Evolutionary conservation across 1,140 invertebrate genomes (phyloP).

Genomic region (Chrysomallon squamiferum): DNA sequence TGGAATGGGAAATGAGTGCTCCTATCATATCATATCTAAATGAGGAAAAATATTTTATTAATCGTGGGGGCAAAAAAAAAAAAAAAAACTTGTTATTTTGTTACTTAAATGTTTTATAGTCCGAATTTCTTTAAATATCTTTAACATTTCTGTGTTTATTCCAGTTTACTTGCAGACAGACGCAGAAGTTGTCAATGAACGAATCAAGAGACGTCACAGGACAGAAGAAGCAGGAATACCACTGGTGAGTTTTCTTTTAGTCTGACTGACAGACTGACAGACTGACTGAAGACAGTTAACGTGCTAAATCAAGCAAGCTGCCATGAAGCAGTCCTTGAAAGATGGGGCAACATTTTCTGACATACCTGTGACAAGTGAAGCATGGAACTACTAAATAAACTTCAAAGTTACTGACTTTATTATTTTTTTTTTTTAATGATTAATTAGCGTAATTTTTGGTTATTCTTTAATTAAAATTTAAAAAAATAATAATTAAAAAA

Average conservation of each 20-base stretch:
- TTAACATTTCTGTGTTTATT: constrained; percentile 12
- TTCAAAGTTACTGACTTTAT: background rate
- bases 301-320: background rate
- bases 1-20: too few species aligned
- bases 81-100: too few species aligned
- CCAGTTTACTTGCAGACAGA: constrained; percentile 36
- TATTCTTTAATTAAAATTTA: too few species aligned
- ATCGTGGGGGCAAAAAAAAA: too few species aligned
- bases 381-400: background rate
- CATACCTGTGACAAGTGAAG: background rate
- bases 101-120: too few species aligned
- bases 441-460: too few species aligned
- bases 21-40: too few species aligned
- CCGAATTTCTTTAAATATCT: too few species aligned
- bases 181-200: constrained; percentile 79
- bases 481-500: too few species aligned
- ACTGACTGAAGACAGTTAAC: background rate
- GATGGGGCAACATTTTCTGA: background rate
- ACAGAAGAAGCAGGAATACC: constrained; percentile 72
- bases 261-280: background rate
- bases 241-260: constrained; percentile 37
- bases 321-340: background rate
- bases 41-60: too few species aligned
- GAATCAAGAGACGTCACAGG: constrained; percentile 77
- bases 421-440: background rate